phyloP scores from a whole-genome alignment of 1,140 invertebrate genomes.

The Calycopis cecrops region DNA sequence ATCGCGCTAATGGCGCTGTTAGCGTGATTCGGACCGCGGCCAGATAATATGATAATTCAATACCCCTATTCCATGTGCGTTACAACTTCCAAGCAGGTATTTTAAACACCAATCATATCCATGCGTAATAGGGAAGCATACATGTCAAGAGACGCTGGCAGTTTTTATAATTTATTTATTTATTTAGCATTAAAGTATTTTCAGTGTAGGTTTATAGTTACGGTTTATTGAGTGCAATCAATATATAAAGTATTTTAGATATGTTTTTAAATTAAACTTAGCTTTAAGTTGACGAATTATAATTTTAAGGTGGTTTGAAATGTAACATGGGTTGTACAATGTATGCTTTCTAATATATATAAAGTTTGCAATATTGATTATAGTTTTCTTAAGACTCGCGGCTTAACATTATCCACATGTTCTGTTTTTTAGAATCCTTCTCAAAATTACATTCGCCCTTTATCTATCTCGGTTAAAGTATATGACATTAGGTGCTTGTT shows the following conservation, averaged over 20 bases:
- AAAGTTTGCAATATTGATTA: constrained; percentile 31
- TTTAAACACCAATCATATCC: background rate
- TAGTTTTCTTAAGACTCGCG: constrained; percentile 1
- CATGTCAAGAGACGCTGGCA: background rate
- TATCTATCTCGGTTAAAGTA: too few species aligned
- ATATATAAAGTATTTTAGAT: constrained; percentile 14
- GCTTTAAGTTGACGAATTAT: constrained; percentile 15
- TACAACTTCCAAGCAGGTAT: constrained; percentile 1
- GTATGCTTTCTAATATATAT: constrained; percentile 42
- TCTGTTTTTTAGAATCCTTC: too few species aligned
- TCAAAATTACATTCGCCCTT: too few species aligned
- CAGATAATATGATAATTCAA: too few species aligned
- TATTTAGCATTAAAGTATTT: constrained; percentile 2
- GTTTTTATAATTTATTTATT: constrained; percentile 3
- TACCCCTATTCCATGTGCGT: background rate
- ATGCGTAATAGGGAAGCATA: constrained; percentile 6
- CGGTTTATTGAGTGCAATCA: constrained; percentile 16
- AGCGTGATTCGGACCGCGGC: too few species aligned
- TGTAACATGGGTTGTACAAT: constrained; percentile 25
- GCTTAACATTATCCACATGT: background rate
- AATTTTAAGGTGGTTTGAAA: constrained; percentile 16
- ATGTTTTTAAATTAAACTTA: constrained; percentile 14
- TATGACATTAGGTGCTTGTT: too few species aligned
- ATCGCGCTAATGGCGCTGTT: too few species aligned
- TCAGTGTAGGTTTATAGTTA: constrained; percentile 6